These are phyloP conservation scores for Chiloscyllium punctatum DNA, from an alignment of 2,797 vertebrate genomes.

Conservation along the genomic window DNA sequence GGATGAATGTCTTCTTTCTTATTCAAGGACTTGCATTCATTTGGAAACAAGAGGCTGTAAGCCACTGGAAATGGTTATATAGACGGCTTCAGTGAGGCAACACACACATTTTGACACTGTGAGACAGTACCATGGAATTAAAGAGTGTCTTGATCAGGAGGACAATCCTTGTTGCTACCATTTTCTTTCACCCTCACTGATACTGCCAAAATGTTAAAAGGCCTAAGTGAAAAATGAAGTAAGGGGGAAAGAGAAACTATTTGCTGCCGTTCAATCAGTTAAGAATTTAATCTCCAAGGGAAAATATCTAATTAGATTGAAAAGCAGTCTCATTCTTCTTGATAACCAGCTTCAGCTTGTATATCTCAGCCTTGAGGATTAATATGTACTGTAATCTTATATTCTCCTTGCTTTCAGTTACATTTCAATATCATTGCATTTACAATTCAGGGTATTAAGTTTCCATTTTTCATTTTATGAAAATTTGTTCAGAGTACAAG, in stretches of 20 bases:
- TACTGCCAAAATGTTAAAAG: background rate
- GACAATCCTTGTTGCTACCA: too few species aligned
- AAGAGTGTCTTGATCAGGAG: too few species aligned
- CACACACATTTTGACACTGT: too few species aligned
- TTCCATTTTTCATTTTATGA: background rate
- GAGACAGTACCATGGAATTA: too few species aligned
- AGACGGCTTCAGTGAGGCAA: too few species aligned
- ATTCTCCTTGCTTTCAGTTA: background rate
- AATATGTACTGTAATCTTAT: background rate
- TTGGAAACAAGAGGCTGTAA: too few species aligned
- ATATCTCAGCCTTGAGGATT: background rate
- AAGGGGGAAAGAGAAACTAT: background rate
- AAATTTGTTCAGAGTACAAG: background rate
- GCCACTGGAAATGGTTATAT: too few species aligned
- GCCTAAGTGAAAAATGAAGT: background rate
- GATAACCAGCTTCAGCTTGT: background rate
- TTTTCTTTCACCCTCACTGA: background rate
- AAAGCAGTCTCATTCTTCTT: background rate
- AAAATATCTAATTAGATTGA: background rate
- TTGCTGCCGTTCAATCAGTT: background rate
- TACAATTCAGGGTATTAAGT: too few species aligned
- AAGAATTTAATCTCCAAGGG: background rate
- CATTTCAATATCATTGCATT: background rate
- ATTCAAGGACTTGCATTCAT: too few species aligned
- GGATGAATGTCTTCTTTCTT: too few species aligned